These are phyloP conservation scores for Dromas ardeola DNA, from an alignment of 2,113 vertebrate genomes.

Conservation along the genomic window DNA sequence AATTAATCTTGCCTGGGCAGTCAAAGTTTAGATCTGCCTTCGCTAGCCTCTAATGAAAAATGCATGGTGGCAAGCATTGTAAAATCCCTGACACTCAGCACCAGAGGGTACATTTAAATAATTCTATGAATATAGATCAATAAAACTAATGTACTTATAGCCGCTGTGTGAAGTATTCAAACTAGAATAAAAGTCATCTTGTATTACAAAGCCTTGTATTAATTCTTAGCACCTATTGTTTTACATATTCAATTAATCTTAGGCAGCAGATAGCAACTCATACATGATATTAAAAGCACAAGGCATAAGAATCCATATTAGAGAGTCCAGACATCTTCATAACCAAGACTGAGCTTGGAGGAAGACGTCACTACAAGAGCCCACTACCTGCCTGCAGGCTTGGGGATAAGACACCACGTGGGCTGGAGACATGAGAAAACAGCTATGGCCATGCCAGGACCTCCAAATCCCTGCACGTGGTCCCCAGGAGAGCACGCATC, in stretches of 20 bases:
- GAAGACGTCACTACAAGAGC: neutral
- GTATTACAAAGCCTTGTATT: slow-evolving; percentile 71
- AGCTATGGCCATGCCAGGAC: neutral
- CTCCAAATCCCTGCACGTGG: neutral
- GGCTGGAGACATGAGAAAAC: neutral
- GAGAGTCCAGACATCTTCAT: slow-evolving; percentile 45
- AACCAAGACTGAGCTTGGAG: neutral
- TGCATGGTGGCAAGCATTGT: slow-evolving; percentile 73
- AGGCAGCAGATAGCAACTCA: slow-evolving; percentile 51
- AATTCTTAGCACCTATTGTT: slow-evolving; percentile 75
- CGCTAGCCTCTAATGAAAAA: slow-evolving; percentile 78
- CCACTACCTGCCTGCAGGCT: neutral
- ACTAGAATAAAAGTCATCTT: slow-evolving; percentile 73
- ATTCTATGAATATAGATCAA: slow-evolving; percentile 82
- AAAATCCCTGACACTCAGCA: slow-evolving; percentile 75
- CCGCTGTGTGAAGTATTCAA: slow-evolving; percentile 69
- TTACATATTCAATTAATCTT: slow-evolving; percentile 81
- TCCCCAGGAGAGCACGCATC: neutral
- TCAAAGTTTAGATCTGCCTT: slow-evolving; percentile 75
- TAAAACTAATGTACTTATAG: slow-evolving; percentile 81
- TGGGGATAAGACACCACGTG: neutral
- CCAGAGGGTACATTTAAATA: slow-evolving; percentile 81
- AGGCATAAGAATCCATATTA: slow-evolving; percentile 8
- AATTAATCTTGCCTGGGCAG: slow-evolving; percentile 77
- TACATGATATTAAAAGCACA: slow-evolving; percentile 48